phyloP scores from a whole-genome alignment of 2,113 vertebrate species.

The Synodontis membranacea region DNA sequence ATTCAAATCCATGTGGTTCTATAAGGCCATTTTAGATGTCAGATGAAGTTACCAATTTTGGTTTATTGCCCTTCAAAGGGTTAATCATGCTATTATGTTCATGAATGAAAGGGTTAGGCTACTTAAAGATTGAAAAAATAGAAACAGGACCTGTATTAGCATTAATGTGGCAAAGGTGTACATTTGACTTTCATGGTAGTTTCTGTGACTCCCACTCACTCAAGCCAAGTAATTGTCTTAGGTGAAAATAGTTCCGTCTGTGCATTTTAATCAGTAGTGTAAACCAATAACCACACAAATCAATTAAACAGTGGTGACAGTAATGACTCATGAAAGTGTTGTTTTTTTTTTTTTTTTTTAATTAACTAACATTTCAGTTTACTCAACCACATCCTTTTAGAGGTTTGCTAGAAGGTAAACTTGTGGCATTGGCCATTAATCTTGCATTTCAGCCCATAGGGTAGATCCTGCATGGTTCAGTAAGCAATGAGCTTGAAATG shows the following conservation, averaged over 20 bases:
- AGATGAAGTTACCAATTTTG: too few relatives aligned
- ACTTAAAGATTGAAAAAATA: neutral
- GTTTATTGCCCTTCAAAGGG: too few relatives aligned
- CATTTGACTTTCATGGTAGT: neutral
- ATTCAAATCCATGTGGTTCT: too few relatives aligned
- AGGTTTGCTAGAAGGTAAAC: neutral
- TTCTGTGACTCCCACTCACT: neutral
- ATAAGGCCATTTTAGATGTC: too few relatives aligned
- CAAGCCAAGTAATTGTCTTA: neutral
- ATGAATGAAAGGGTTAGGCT: too few relatives aligned
- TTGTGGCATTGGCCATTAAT: slow-evolving; percentile 15
- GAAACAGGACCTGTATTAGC: neutral
- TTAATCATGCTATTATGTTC: too few relatives aligned
- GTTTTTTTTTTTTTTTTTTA: neutral
- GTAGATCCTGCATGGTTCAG: neutral
- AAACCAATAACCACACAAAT: neutral
- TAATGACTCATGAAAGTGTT: neutral
- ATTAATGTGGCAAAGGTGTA: neutral
- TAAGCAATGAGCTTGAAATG: neutral
- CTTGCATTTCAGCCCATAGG: slow-evolving; percentile 6
- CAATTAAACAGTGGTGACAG: neutral
- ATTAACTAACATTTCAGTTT: neutral
- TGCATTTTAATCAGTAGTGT: neutral
- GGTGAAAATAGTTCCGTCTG: neutral
- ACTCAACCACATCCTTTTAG: neutral